Evolutionary conservation across 2,113 vertebrate species (phyloP).

Genomic region (Cynopterus brachyotis): DNA sequence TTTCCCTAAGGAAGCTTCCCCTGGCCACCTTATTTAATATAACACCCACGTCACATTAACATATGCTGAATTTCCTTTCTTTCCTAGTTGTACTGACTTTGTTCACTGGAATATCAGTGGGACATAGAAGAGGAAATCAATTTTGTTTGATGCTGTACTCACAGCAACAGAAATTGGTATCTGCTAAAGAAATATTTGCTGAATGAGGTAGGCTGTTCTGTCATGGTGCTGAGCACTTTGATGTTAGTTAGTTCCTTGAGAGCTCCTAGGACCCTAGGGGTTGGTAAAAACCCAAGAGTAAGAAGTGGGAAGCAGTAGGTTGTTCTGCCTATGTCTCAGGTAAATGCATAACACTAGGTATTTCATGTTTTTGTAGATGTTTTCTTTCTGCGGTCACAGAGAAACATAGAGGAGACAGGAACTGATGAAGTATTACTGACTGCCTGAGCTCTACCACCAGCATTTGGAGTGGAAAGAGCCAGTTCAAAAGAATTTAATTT

Average conservation of each 20-base stretch:
- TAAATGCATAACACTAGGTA: neutral
- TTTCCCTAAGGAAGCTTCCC: neutral
- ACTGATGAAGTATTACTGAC: neutral
- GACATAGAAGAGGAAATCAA: neutral
- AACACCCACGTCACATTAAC: neutral
- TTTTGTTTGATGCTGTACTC: neutral
- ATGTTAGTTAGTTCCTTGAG: neutral
- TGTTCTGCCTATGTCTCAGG: neutral
- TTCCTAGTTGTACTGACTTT: neutral
- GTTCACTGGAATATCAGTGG: neutral
- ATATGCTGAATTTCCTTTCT: neutral
- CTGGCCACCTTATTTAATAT: neutral
- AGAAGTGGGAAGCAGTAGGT: fast-evolving
- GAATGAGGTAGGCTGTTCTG: fast-evolving
- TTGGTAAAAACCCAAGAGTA: neutral
- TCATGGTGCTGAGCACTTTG: neutral
- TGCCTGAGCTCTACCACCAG: neutral
- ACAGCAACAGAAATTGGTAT: neutral
- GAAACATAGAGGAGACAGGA: neutral
- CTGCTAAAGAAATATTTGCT: neutral
- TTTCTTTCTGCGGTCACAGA: neutral
- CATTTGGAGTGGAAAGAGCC: neutral
- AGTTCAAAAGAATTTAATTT: neutral
- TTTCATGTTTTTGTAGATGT: neutral
- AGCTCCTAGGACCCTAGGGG: neutral